These are phyloP conservation scores for Corythornis leucogaster DNA, from an alignment of 2,797 vertebrate genomes.

Conservation along the genomic window DNA sequence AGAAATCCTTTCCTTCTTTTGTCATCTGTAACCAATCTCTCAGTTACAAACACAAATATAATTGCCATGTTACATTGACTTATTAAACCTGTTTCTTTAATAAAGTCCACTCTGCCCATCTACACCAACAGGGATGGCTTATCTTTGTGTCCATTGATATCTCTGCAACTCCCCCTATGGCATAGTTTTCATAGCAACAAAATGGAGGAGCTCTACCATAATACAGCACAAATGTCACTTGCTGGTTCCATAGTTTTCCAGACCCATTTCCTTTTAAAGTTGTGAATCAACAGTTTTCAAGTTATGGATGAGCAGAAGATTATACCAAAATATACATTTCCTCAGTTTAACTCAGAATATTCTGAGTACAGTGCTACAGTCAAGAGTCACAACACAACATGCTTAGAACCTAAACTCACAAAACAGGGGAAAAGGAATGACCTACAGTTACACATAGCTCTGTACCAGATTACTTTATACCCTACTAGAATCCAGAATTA, in stretches of 20 bases:
- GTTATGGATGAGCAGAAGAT: not conserved
- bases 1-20: not conserved
- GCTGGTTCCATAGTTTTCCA: not conserved
- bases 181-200: not conserved
- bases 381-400: not conserved
- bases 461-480: not conserved
- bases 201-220: not conserved
- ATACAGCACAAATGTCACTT: not conserved
- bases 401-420: not conserved
- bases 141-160: not conserved
- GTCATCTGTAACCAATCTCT: not conserved
- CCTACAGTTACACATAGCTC: not conserved
- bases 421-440: not conserved
- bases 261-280: not conserved
- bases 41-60: not conserved
- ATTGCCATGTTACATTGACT: not conserved
- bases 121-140: not conserved
- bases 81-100: not conserved
- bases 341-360: not conserved
- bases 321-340: not conserved
- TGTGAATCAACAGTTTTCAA: not conserved
- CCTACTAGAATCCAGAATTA: not conserved
- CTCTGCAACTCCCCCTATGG: not conserved
- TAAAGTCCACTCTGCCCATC: not conserved
- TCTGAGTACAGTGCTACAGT: not conserved